Percentiles rank a stretch among this genome's conserved stretches.
phyloP scores from a whole-genome alignment of 2,797 vertebrate species.

The Coreius guichenoti region DNA sequence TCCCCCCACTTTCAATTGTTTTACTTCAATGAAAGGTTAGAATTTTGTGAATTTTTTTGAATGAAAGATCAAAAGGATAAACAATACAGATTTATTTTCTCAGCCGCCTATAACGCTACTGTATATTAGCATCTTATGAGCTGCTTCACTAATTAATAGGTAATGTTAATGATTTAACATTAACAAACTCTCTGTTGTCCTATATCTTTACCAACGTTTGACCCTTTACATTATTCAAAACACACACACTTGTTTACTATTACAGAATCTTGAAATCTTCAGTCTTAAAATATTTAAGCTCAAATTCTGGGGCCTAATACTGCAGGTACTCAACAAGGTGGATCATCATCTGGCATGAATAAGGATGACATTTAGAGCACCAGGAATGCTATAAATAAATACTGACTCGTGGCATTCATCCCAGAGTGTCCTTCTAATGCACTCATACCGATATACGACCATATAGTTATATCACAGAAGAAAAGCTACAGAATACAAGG shows the following conservation, averaged over 20 bases:
- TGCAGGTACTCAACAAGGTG: neutral
- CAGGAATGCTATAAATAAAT: neutral
- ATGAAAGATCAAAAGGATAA: too few species aligned
- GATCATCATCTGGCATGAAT: neutral
- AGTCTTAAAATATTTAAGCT: neutral
- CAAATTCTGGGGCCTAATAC: neutral
- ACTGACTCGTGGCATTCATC: neutral
- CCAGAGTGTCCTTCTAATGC: neutral
- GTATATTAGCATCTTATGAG: neutral
- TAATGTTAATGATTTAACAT: neutral
- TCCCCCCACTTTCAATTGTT: too few species aligned
- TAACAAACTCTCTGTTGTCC: neutral
- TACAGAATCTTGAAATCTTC: neutral
- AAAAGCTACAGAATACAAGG: neutral
- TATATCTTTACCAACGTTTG: neutral
- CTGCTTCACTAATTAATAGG: neutral
- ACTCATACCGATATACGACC: neutral
- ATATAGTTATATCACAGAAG: neutral
- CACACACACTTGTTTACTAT: neutral
- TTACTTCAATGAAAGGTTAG: too few species aligned
- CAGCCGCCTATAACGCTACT: neutral
- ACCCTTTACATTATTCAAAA: neutral
- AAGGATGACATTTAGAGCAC: neutral
- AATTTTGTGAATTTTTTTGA: too few species aligned
- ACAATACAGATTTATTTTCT: too few species aligned